phyloP scores from a whole-genome alignment of 2,888 invertebrate genomes.

The Ctenicera cuprea region DNA sequence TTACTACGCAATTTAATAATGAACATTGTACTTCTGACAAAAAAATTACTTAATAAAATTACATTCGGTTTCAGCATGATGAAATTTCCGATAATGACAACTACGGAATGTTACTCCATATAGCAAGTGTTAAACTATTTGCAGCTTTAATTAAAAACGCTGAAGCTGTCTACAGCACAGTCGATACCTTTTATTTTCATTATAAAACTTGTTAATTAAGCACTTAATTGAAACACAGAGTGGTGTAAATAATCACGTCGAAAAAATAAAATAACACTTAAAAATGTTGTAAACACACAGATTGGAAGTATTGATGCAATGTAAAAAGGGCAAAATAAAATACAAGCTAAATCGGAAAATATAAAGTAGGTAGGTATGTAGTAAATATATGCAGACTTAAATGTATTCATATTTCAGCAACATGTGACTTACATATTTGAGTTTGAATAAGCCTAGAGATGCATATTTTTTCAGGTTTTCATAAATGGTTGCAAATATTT shows the following conservation, averaged over 20 bases:
- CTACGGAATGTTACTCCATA: not conserved
- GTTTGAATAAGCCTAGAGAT: too few relatives aligned
- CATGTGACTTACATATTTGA: too few relatives aligned
- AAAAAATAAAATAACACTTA: too few relatives aligned
- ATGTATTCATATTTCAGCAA: too few relatives aligned
- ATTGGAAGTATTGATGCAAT: too few relatives aligned
- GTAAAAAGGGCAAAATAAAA: too few relatives aligned
- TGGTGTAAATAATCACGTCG: not conserved
- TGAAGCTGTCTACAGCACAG: constrained; percentile 9
- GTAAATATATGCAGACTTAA: too few relatives aligned
- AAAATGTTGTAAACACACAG: too few relatives aligned
- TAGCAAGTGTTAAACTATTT: constrained; percentile 7
- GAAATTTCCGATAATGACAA: constrained; percentile 16
- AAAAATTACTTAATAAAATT: constrained; percentile 14
- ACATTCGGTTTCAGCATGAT: not conserved
- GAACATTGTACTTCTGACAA: not conserved
- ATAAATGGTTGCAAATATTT: too few relatives aligned
- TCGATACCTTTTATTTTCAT: constrained; percentile 7
- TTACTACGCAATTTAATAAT: constrained; percentile 10
- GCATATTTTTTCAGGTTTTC: too few relatives aligned
- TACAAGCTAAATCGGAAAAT: too few relatives aligned
- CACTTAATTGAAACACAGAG: constrained; percentile 12
- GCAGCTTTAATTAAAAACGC: constrained; percentile 22
- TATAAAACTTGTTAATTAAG: constrained; percentile 23
- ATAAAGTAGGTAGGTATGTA: too few relatives aligned